Evolutionary conservation across 2,113 vertebrate genomes (phyloP).

Genomic region (Lipophrys pholis): DNA sequence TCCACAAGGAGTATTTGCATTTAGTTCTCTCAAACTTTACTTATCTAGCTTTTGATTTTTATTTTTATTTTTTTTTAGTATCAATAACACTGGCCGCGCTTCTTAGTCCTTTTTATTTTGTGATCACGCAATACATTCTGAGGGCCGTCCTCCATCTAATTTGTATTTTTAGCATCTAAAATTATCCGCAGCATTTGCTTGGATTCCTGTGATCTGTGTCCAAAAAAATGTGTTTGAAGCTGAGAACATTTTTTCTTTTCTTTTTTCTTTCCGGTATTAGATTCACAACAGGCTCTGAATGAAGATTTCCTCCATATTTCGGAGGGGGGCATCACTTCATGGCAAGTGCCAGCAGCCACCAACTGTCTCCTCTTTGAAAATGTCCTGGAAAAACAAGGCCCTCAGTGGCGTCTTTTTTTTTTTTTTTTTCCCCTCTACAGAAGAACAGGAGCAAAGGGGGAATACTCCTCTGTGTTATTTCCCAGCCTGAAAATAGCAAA

Average conservation of each 20-base stretch:
- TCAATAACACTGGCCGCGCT: background rate
- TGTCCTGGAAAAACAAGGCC: constrained; percentile 65
- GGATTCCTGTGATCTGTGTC: constrained; percentile 59
- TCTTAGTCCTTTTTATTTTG: constrained; percentile 18
- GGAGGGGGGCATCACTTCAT: constrained; percentile 17
- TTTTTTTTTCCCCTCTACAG: background rate
- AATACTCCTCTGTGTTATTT: constrained; percentile 42
- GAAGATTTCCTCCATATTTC: constrained; percentile 49
- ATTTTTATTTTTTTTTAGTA: background rate
- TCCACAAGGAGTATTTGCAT: too few species aligned
- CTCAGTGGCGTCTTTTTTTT: background rate
- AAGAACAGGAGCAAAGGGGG: constrained; percentile 29
- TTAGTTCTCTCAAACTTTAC: too few species aligned
- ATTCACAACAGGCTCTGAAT: constrained; percentile 43
- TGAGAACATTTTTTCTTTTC: constrained; percentile 25
- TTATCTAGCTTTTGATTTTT: background rate
- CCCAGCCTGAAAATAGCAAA: constrained; percentile 41
- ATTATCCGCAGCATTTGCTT: constrained; percentile 49
- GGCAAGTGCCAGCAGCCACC: constrained; percentile 60
- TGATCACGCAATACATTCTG: constrained; percentile 20
- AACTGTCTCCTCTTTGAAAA: constrained; percentile 69
- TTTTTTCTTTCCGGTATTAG: constrained; percentile 32
- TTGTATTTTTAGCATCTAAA: constrained; percentile 60
- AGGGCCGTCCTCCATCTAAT: constrained; percentile 17
- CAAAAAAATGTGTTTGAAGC: constrained; percentile 66